These are phyloP conservation scores for Druon quercuslanigerum DNA, from an alignment of 1,140 invertebrate genomes.

Conservation along the genomic window DNA sequence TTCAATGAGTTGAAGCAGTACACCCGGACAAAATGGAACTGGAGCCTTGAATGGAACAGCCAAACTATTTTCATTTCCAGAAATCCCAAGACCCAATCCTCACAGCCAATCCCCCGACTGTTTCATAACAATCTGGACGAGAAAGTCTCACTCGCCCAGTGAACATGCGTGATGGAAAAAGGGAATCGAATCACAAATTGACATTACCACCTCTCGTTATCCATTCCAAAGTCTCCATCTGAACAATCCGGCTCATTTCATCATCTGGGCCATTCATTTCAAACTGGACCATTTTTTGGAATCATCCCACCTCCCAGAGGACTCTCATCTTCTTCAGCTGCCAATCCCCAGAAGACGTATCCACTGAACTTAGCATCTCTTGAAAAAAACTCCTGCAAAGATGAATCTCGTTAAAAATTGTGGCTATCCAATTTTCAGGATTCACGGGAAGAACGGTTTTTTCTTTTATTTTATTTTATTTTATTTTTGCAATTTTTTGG, in stretches of 20 bases:
- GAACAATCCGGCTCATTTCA: background rate
- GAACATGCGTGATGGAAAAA: background rate
- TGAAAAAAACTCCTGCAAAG: background rate
- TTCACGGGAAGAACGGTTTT: background rate
- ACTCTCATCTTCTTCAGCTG: background rate
- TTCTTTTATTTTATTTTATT: background rate
- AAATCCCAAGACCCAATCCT: too few relatives aligned
- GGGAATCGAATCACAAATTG: constrained; percentile 3
- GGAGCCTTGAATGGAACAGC: too few relatives aligned
- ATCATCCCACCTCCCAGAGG: background rate
- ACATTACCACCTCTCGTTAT: constrained; percentile 5
- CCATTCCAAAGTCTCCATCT: background rate
- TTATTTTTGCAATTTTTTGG: background rate
- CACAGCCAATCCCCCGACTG: too few relatives aligned
- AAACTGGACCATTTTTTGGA: background rate
- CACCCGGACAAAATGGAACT: too few relatives aligned
- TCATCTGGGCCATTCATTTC: background rate
- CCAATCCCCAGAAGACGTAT: background rate
- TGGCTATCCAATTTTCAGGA: background rate
- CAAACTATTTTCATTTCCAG: too few relatives aligned
- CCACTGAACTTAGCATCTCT: background rate
- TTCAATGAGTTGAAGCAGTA: too few relatives aligned
- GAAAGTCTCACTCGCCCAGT: too few relatives aligned
- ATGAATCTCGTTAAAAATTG: constrained; percentile 1
- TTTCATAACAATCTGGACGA: too few relatives aligned